Evolutionary conservation across 2,888 invertebrate genomes (phyloP), one percentile per base, ranked within the genome.

Genomic region (Chaitophorus viminalis): DNA sequence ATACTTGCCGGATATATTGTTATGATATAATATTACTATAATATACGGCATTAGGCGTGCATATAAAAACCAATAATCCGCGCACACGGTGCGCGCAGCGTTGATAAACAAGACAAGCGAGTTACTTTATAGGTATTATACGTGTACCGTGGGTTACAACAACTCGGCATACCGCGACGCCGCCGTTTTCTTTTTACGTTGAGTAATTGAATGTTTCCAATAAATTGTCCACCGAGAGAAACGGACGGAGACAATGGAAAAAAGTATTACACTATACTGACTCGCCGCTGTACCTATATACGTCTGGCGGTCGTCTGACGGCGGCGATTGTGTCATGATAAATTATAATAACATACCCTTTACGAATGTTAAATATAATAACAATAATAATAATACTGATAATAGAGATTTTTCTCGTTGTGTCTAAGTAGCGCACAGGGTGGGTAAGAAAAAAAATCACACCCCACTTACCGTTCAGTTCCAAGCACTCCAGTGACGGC

Each of bases 391-490:
- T 70, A 60, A 9, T 29, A 9, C n/a, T n/a, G n/a, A 72, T 72
- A 31, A 36, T 74, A 74, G 33, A 74, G 25, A 74, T 18, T 36
- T 18, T 36, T 36, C 31, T 46, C 46, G 36, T 33, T 17, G 18
- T 3, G 36, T 74, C 6, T n/a, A 39, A 74, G 76, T 46, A n/a
- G n/a, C 75, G 39, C 36, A 75, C 60, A 31, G 39, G 83, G 60
- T 52, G 17, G 2, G 25, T 76, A 52, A 72, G 3, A 46, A 72
- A 70, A 18, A 72, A 36, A 72, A 86, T 72, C 25, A 78, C 78
- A 72, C 78, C 77, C 78, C 78, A 52, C 72, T 87, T 79, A 87
- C 87, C 74, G 87, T 87, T 87, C 74, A 87, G 72, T 72, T 78
- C 70, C 78, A 87, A 79, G 31, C 79, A 72, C 72, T 79, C 60